Percentiles rank a stretch among this genome's conserved stretches.
These are phyloP conservation scores for Ceratitis capitata DNA, from an alignment of 1,140 invertebrate genomes.

Conservation along the genomic window DNA sequence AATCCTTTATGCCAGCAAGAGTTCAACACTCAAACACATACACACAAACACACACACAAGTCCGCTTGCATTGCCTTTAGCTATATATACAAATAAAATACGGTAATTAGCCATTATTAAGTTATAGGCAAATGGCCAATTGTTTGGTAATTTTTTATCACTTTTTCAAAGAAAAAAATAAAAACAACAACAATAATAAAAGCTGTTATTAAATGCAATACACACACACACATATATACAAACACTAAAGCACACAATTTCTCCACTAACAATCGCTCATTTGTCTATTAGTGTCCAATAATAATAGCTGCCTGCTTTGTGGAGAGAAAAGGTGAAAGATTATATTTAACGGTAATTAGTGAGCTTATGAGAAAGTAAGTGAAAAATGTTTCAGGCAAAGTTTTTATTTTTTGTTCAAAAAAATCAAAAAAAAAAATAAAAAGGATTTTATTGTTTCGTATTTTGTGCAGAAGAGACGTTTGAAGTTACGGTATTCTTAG, in stretches of 20 bases:
- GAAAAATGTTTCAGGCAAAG: neutral
- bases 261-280: neutral
- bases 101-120: constrained; percentile 44
- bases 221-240: neutral
- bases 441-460: no score
- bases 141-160: constrained; percentile 37
- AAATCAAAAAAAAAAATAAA: no score
- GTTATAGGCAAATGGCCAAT: constrained; percentile 39
- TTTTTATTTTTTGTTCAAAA: neutral
- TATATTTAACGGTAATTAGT: constrained; percentile 11
- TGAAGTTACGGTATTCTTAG: neutral
- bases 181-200: neutral
- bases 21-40: neutral
- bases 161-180: neutral
- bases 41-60: neutral
- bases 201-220: neutral
- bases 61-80: neutral
- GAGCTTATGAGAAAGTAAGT: neutral
- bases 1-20: neutral
- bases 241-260: neutral
- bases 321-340: neutral
- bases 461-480: neutral
- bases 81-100: constrained; percentile 37
- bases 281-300: neutral
- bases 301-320: neutral